Base-by-base conservation (phyloP, 2,797 vertebrate species). In the Catostomus latipinnis region DNA sequence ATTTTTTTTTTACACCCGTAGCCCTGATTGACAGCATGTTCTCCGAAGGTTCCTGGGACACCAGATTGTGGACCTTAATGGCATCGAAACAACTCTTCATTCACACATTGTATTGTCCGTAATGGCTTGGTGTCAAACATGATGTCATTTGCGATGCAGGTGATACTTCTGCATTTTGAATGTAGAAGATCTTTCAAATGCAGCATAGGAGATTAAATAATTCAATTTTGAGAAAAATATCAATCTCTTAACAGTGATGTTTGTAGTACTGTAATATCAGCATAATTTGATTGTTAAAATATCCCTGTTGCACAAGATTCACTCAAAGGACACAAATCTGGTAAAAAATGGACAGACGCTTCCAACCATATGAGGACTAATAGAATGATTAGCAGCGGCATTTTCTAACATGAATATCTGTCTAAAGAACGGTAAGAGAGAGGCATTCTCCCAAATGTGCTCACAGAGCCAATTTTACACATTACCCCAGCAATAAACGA, bases 401-500 rank as follows among this genome's bases (percentile, higher is more conserved):
- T 67, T 53, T 72, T 61, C 34, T 43, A 69, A 53, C 54, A 50
- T 13, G 71, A 7, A 12, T n/a, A 67, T 78, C 73, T 76, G 74
- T 74, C 63, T 63, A 53, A 77, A 71, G 71, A 72, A 74, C 12
- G 46, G 22, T 22, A 72, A 65, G 75, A 67, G 66, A 74, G 74
- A 50, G 54, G 58, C 11, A 48, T 81, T 79, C 49, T 68, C 71
- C 46, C 54, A 70, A 87, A 88, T 85, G 81, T 88, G 87, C 87
- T 90, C 85, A 87, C 87, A 83, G 83, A 89, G 81, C 82, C 86
- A 86, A 77, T 82, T 86, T 87, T 89, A 81, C 76, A 83, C 84
- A 87, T 88, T 86, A 87, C 77, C 75, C 82, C 70, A 34, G 83
- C 78, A 86, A 61, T 84, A 90, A 89, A 90, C 86, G 86, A 91